Percentiles rank a stretch among this genome's conserved stretches.
Evolutionary conservation across 1,140 invertebrate species (phyloP).

Genomic region (Drosophila ficusphila): DNA sequence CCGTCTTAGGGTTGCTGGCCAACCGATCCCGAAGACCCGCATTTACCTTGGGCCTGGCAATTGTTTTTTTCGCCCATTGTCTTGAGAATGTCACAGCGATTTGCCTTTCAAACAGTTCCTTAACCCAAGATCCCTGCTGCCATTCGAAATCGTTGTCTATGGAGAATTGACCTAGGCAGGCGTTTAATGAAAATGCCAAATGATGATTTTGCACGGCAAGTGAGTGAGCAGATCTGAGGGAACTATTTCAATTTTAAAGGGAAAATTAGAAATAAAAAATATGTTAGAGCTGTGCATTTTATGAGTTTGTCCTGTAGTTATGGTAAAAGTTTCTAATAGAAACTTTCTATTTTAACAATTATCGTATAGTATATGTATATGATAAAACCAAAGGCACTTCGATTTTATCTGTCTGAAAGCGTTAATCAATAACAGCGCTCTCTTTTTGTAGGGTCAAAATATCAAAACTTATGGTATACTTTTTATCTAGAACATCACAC

Average conservation of each 20-base stretch:
- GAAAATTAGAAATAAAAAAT: background rate
- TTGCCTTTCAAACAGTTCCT: conserved; percentile 47
- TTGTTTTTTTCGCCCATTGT: conserved; percentile 56
- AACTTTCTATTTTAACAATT: no score
- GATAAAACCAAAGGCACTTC: background rate
- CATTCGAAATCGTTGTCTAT: conserved; percentile 45
- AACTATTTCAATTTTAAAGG: background rate
- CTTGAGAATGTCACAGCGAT: conserved; percentile 55
- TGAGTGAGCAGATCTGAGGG: conserved; percentile 8
- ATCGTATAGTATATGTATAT: no score
- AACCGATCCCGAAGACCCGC: conserved; percentile 42
- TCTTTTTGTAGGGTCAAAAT: background rate
- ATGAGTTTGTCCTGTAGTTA: no score
- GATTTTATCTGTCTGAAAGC: conserved; percentile 16
- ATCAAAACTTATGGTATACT: background rate
- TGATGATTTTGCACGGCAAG: conserved; percentile 50
- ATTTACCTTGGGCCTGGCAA: conserved; percentile 63
- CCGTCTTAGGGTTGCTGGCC: conserved; percentile 18
- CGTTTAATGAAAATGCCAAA: conserved; percentile 77
- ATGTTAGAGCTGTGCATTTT: background rate
- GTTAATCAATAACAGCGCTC: conserved; percentile 14
- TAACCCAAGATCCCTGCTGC: conserved; percentile 39
- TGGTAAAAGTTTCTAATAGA: no score
- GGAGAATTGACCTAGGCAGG: conserved; percentile 57
- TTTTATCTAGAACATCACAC: conserved; percentile 23